These are phyloP conservation scores for Empidonax alnorum DNA, from an alignment of 2,113 vertebrate genomes.

Conservation along the genomic window DNA sequence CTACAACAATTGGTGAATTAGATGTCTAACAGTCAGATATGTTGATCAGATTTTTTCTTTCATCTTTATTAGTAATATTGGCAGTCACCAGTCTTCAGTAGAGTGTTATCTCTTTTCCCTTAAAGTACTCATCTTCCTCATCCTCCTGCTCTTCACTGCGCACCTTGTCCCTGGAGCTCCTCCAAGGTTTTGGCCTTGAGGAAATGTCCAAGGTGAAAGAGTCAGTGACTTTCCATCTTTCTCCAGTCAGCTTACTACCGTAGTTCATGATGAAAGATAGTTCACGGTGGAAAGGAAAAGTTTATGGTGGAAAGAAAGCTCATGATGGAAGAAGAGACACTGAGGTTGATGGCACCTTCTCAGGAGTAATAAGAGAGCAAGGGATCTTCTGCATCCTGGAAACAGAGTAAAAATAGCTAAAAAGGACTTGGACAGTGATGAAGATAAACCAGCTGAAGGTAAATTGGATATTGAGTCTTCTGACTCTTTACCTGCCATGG, in stretches of 20 bases:
- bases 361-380: neutral
- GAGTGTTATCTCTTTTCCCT: neutral
- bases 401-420: neutral
- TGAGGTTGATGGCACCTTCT: neutral
- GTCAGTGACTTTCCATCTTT: neutral
- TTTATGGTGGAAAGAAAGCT: no score
- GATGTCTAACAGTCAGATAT: fast-evolving
- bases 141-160: no score
- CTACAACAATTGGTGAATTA: neutral
- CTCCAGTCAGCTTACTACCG: neutral
- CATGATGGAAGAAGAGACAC: neutral
- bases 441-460: neutral
- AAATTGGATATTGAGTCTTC: neutral
- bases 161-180: no score
- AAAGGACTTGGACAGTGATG: neutral
- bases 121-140: neutral
- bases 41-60: neutral
- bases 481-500: neutral
- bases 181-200: neutral
- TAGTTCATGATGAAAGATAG: neutral
- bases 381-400: neutral
- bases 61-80: neutral
- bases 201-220: neutral
- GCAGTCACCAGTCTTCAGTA: neutral
- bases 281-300: no score